These are phyloP conservation scores for Watsonalla cultraria DNA, from an alignment of 2,888 invertebrate genomes.

Conservation along the genomic window DNA sequence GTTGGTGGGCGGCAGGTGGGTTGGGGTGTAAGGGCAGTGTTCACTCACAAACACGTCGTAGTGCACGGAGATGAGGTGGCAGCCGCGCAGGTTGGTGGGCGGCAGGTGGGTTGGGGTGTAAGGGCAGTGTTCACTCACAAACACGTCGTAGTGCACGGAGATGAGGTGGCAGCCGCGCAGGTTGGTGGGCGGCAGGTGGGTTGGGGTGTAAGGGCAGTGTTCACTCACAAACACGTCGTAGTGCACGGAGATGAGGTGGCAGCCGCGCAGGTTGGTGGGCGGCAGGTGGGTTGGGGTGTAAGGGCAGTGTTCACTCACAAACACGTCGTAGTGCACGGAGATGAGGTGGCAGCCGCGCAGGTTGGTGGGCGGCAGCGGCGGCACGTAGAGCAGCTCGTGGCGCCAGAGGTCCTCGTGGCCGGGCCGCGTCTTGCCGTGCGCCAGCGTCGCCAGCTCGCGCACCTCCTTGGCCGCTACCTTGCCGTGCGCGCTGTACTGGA, in stretches of 20 bases:
- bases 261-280: no score
- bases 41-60: slow-evolving; percentile 95
- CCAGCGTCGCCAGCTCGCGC: slow-evolving; percentile 88
- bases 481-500: slow-evolving; percentile 91
- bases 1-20: slow-evolving; percentile 96
- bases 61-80: slow-evolving; percentile 94
- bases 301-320: slow-evolving; percentile 81
- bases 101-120: no score
- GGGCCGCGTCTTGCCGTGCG: slow-evolving; percentile 88
- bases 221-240: slow-evolving; percentile 95
- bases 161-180: slow-evolving; percentile 96
- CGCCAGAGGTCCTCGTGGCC: slow-evolving; percentile 92
- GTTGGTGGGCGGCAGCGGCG: slow-evolving; percentile 96
- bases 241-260: slow-evolving; percentile 94
- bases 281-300: no score
- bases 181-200: slow-evolving; percentile 96
- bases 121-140: no score
- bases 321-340: slow-evolving; percentile 94
- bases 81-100: slow-evolving; percentile 95
- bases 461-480: slow-evolving; percentile 93
- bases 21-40: no score
- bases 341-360: slow-evolving; percentile 96
- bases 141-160: slow-evolving; percentile 94
- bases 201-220: no score
- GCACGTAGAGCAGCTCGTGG: slow-evolving; percentile 93